phyloP scores from a whole-genome alignment of 1,140 invertebrate species.

The Parapsyche elsis region DNA sequence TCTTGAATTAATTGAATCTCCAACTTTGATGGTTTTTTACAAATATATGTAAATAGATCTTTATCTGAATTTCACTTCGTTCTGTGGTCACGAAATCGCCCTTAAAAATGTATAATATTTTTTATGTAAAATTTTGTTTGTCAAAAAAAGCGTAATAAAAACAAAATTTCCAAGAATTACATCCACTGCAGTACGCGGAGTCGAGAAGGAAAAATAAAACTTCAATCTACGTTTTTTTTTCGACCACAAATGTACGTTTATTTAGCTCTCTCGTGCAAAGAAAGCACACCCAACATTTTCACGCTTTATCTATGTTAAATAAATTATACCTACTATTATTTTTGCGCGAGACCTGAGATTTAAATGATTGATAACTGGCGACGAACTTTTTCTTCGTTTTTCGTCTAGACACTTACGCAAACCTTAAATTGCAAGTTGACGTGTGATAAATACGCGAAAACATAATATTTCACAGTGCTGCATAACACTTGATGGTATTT shows the following conservation, averaged over 20 bases:
- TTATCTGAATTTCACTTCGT: slow-evolving; percentile 1
- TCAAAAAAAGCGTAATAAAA: slow-evolving; percentile 8
- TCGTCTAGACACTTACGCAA: slow-evolving; percentile 22
- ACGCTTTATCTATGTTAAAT: slow-evolving; percentile 14
- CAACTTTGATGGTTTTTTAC: too few relatives aligned
- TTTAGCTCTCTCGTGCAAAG: slow-evolving; percentile 1
- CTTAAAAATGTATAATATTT: not conserved
- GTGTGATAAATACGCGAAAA: slow-evolving; percentile 10
- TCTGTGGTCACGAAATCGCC: slow-evolving; percentile 4
- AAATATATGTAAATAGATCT: not conserved
- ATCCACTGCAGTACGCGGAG: not conserved
- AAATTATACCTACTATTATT: slow-evolving; percentile 16
- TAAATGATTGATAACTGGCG: slow-evolving; percentile 25
- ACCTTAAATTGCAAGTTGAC: not conserved
- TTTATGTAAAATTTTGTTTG: slow-evolving; percentile 1
- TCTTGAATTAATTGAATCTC: too few relatives aligned
- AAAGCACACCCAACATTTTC: slow-evolving; percentile 2
- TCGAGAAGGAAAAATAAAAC: not conserved
- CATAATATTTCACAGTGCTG: not conserved
- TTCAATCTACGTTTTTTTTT: slow-evolving; percentile 18
- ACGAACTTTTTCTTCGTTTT: not conserved
- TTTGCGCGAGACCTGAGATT: not conserved
- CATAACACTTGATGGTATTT: not conserved
- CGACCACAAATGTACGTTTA: not conserved
- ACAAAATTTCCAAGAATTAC: slow-evolving; percentile 7